Conservation (phyloP, 2,797 vertebrate genomes). For the Alosa sapidissima region DNA sequence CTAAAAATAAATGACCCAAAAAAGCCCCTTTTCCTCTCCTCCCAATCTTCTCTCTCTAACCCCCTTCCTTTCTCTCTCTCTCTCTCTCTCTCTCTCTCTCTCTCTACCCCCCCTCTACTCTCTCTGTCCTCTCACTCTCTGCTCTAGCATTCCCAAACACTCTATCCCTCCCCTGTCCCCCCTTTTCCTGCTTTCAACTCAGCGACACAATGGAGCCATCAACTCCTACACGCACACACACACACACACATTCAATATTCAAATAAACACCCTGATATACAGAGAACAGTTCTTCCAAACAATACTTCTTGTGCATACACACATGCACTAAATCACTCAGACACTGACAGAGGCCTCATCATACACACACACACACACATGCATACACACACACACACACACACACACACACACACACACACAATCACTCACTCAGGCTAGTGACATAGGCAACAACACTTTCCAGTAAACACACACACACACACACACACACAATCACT, state of each 20-base stretch:
- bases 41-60: not conserved
- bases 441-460: not conserved
- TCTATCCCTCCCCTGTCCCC: slow-evolving; percentile 12
- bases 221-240: not conserved
- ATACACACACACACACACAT: not conserved
- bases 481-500: not conserved
- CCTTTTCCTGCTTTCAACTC: slow-evolving; percentile 37
- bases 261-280: not conserved
- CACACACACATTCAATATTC: not conserved
- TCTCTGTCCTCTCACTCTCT: not conserved
- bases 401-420: slow-evolving; percentile 3
- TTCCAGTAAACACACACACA: not conserved
- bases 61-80: not conserved
- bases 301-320: slow-evolving; percentile 10
- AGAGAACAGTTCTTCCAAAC: slow-evolving; percentile 8
- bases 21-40: not conserved
- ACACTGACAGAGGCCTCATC: not conserved
- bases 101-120: not conserved
- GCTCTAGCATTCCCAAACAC: slow-evolving; percentile 7
- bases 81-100: not conserved
- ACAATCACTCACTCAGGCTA: not conserved
- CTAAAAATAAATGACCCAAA: slow-evolving; percentile 20
- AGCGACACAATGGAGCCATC: slow-evolving; percentile 43
- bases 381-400: not conserved
- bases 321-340: not conserved